Base-by-base conservation (phyloP, 2,797 vertebrate species). In the Typhlichthys subterraneus region DNA sequence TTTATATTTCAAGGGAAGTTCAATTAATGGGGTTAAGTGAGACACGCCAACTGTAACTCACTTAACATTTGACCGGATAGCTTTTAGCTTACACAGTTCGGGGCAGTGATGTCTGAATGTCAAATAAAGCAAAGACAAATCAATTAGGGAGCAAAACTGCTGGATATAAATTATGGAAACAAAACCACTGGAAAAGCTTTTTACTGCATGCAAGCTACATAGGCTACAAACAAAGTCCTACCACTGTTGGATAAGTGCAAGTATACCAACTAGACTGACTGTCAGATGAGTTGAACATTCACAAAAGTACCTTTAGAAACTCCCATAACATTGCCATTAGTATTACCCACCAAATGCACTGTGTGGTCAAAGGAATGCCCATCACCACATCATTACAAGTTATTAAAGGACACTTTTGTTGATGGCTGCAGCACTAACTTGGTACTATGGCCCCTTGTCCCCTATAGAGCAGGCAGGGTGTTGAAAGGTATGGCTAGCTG, bases 21-120 rank as follows among this genome's bases (percentile, higher is more conserved):
- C 83, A 89, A 87, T 88, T 86, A 91, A 83, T 67, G 56, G 82
- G 89, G 88, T 88, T 88, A 90, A 89, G 83, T 86, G 87, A 88
- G 85, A 83, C 68, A 56, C 68, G 79, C 77, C 59, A 65, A 89
- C 81, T 85, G 84, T 80, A 86, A 87, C 85, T 86, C 87, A 86
- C 77, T 89, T 91, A 90, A 87, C 84, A 85, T 87, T 87, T 85
- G 83, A 86, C 73, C 81, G 76, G 84, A 85, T 87, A 88, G 85
- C 81, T 87, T 82, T 75, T 79, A 84, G 77, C 83, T 82, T 85
- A 57, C 53, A 71, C 79, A 81, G 73, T 83, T 76, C 79, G 79
- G 80, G 80, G 80, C 73, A 75, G 65, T 68, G 31, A 78, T 64
- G 85, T 82, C 73, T 84, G 73, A 75, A 69, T 75, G 79, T 85